A percentile compares a stretch with the other conserved stretches of the same genome.
These are phyloP conservation scores for Idris sp. DNA, from an alignment of 1,140 invertebrate species.

Conservation along the genomic window DNA sequence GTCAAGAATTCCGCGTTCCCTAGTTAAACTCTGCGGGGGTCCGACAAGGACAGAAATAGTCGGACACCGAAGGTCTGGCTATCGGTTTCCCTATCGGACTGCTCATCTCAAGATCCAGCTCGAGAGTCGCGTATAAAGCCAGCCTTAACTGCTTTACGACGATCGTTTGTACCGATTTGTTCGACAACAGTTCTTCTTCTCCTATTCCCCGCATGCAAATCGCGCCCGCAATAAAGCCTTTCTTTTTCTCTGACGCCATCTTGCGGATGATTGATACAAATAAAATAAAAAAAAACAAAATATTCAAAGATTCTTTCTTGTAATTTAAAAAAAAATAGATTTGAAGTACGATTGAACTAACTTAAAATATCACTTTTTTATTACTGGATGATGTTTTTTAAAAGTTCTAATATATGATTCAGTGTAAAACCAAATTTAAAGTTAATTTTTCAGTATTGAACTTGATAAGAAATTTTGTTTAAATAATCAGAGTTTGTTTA, in stretches of 20 bases:
- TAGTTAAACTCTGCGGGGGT: slow-evolving; percentile 73
- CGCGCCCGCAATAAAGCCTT: slow-evolving; percentile 44
- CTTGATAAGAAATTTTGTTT: no score
- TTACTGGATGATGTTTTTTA: no score
- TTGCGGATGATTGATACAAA: slow-evolving; percentile 47
- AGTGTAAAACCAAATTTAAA: no score
- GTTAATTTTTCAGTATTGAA: no score
- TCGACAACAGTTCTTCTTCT: slow-evolving; percentile 71
- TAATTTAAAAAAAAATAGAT: slow-evolving; percentile 24
- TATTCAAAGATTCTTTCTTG: no score
- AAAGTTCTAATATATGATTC: no score
- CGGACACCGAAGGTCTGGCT: slow-evolving; percentile 62
- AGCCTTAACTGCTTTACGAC: slow-evolving; percentile 78
- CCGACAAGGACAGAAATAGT: slow-evolving; percentile 49
- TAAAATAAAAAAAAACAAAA: no score
- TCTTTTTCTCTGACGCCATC: no score
- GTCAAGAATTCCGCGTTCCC: slow-evolving; percentile 68
- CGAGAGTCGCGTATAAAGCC: slow-evolving; percentile 74
- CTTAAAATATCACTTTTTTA: no score
- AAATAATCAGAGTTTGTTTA: no score
- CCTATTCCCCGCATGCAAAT: slow-evolving; percentile 36
- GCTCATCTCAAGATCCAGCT: slow-evolving; percentile 71
- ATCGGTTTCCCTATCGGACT: slow-evolving; percentile 76
- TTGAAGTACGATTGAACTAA: no score
- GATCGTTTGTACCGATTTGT: slow-evolving; percentile 80